Conservation (phyloP, 1,140 invertebrate genomes). For the Orchestia grillus region DNA sequence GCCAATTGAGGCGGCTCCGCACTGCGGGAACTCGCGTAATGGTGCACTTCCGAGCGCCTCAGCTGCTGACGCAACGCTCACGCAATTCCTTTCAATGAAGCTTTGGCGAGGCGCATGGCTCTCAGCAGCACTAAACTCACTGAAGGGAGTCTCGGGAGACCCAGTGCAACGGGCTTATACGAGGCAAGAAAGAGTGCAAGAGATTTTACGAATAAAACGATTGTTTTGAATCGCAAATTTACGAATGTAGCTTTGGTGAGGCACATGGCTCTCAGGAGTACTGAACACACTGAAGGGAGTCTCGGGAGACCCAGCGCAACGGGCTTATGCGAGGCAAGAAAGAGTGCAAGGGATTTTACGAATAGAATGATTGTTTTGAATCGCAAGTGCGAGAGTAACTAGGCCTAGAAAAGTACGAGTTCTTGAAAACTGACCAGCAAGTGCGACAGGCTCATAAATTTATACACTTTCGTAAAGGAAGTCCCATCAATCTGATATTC, state of each 20-base stretch:
- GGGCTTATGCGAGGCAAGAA: not conserved
- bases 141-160: not conserved
- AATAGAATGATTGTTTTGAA: not conserved
- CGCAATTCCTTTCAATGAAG: not conserved
- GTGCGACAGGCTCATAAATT: too few relatives aligned
- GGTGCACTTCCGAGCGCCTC: slow-evolving; percentile 13
- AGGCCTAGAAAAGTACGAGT: too few relatives aligned
- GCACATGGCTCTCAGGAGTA: not conserved
- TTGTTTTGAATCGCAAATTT: not conserved
- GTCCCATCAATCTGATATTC: not conserved
- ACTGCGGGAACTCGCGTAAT: slow-evolving; percentile 2
- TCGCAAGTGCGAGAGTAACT: not conserved
- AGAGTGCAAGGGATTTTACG: not conserved
- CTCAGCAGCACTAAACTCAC: not conserved
- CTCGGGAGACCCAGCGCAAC: too few relatives aligned
- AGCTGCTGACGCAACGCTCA: not conserved
- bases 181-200: not conserved
- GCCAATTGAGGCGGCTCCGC: not conserved
- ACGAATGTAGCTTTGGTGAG: not conserved
- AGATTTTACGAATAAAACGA: not conserved
- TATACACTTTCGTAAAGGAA: too few relatives aligned
- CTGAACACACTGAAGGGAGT: not conserved
- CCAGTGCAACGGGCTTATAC: not conserved
- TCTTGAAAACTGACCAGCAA: too few relatives aligned
- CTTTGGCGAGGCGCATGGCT: not conserved